Conservation (phyloP, 2,113 vertebrate species). For the Larimichthys polyactis region DNA sequence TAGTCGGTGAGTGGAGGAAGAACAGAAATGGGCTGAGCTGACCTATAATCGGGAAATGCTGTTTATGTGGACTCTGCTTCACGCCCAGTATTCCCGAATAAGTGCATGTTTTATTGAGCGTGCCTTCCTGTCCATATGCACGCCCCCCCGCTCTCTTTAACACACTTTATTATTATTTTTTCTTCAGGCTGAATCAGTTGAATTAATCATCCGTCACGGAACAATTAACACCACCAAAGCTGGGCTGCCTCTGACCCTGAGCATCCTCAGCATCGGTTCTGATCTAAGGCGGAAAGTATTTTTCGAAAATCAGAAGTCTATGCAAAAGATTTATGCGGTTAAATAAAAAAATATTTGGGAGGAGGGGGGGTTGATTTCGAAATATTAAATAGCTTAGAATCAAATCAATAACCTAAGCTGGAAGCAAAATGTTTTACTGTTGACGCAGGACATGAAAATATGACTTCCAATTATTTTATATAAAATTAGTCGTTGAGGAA, state of each 20-base stretch:
- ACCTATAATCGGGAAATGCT: neutral
- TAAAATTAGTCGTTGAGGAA: neutral
- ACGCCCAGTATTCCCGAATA: neutral
- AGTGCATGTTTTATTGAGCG: conserved; percentile 3
- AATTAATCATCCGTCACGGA: neutral
- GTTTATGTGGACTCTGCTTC: neutral
- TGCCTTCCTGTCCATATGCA: conserved; percentile 1
- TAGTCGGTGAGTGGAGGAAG: neutral
- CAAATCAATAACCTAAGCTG: neutral
- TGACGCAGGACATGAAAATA: neutral
- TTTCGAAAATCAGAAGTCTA: neutral
- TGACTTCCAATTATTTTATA: neutral
- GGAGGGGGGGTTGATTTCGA: neutral
- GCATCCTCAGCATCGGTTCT: neutral
- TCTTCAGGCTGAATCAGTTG: neutral
- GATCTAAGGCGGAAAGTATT: neutral
- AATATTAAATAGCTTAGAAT: neutral
- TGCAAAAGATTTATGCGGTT: neutral
- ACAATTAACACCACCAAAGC: neutral
- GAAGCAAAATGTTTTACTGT: neutral
- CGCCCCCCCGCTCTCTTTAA: neutral
- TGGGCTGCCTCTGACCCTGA: neutral
- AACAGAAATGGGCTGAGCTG: neutral
- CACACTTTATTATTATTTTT: neutral
- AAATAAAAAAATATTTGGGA: neutral